Percentiles rank a stretch among this genome's conserved stretches.
Evolutionary conservation across 2,797 vertebrate genomes (phyloP).

Genomic region (Peromyscus aztecus): DNA sequence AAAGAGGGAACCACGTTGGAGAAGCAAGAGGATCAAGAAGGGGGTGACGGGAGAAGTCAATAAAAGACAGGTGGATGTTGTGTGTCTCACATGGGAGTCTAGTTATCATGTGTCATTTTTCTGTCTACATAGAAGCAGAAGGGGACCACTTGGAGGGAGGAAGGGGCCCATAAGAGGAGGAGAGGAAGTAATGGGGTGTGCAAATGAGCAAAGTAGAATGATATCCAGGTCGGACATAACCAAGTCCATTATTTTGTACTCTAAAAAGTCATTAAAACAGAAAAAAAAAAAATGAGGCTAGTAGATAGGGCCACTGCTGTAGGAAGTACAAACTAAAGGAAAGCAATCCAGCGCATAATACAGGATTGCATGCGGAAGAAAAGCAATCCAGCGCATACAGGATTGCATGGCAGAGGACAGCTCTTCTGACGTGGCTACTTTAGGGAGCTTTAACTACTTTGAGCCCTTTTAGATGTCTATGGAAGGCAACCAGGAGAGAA

Average conservation of each 20-base stretch:
- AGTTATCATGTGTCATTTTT: background rate
- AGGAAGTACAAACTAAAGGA: background rate
- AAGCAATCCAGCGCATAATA: background rate
- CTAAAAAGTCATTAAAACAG: background rate
- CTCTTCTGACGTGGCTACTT: background rate
- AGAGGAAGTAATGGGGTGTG: background rate
- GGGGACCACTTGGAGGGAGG: background rate
- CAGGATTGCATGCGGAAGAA: background rate
- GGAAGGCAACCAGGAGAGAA: background rate
- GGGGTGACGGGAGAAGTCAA: background rate
- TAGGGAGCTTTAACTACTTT: background rate
- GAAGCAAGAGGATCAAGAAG: background rate
- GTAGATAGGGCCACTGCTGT: background rate
- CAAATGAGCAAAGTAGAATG: background rate
- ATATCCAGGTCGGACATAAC: background rate
- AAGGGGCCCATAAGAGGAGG: background rate
- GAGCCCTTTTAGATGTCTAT: background rate
- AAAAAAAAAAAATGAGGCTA: too few relatives aligned
- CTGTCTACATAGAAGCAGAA: background rate
- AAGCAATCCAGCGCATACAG: too few relatives aligned
- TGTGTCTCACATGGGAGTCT: background rate
- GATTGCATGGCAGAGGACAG: background rate
- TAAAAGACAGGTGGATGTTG: background rate
- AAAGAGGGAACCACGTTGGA: background rate
- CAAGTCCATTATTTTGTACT: background rate